A percentile compares a stretch with the other conserved stretches of the same genome.
These are phyloP conservation scores for Philhelius pedissequus DNA, from an alignment of 2,888 invertebrate genomes.

Conservation along the genomic window DNA sequence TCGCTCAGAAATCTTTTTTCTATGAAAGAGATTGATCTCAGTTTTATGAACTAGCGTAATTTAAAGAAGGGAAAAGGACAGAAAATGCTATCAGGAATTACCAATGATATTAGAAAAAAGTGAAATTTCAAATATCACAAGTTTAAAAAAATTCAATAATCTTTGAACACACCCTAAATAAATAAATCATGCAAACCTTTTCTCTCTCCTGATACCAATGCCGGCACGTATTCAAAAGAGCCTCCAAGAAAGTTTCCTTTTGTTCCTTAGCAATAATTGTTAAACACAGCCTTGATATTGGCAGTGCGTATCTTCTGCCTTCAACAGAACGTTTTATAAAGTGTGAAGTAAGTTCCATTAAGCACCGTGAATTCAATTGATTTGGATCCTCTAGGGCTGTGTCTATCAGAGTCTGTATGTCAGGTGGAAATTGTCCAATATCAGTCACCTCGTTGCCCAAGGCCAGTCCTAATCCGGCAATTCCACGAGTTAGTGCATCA, in stretches of 20 bases:
- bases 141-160: too few species aligned
- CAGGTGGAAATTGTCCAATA: constrained; percentile 86
- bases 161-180: too few species aligned
- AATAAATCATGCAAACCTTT: constrained; percentile 78
- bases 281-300: constrained; percentile 91
- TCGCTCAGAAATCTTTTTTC: too few species aligned
- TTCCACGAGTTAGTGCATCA: constrained; percentile 84
- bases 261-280: constrained; percentile 92
- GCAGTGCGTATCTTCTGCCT: constrained; percentile 86
- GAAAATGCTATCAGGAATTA: too few species aligned
- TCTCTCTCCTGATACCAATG: constrained; percentile 93
- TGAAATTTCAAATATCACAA: too few species aligned
- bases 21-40: too few species aligned
- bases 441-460: constrained; percentile 87
- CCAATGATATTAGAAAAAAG: too few species aligned
- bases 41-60: too few species aligned
- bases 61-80: too few species aligned
- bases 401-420: constrained; percentile 86
- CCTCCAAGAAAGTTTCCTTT: constrained; percentile 93
- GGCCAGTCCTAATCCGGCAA: constrained; percentile 83
- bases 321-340: constrained; percentile 90
- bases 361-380: constrained; percentile 84
- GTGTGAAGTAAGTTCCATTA: constrained; percentile 92
- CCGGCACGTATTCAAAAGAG: constrained; percentile 92
- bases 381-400: constrained; percentile 91